Percentiles rank a stretch among this genome's conserved stretches.
These are phyloP conservation scores for Plagiodera versicolora DNA, from an alignment of 2,888 invertebrate genomes.

Conservation along the genomic window DNA sequence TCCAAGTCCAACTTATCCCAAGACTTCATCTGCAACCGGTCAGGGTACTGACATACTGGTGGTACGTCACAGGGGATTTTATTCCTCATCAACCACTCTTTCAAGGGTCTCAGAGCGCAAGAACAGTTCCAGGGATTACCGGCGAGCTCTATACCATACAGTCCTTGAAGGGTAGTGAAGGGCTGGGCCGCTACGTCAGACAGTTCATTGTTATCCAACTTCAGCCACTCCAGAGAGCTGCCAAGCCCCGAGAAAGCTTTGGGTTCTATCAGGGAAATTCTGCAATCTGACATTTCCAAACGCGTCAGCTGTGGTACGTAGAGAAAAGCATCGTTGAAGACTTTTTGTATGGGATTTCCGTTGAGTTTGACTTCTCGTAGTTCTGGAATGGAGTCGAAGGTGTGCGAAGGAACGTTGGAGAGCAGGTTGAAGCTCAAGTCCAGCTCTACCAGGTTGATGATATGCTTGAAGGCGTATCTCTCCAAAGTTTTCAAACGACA, in stretches of 20 bases:
- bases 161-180: slow-evolving; percentile 66
- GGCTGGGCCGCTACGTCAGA: slow-evolving; percentile 67
- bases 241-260: slow-evolving; percentile 75
- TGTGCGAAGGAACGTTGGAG: slow-evolving; percentile 68
- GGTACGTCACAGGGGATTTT: slow-evolving; percentile 75
- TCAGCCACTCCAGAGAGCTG: slow-evolving; percentile 73
- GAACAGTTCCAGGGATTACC: slow-evolving; percentile 84
- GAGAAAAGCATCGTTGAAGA: slow-evolving; percentile 70
- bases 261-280: slow-evolving; percentile 67
- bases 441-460: slow-evolving; percentile 79
- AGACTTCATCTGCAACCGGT: slow-evolving; percentile 63
- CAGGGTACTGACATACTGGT: slow-evolving; percentile 71
- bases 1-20: slow-evolving; percentile 79
- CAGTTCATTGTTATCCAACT: slow-evolving; percentile 74
- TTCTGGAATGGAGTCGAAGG: slow-evolving; percentile 73
- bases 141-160: slow-evolving; percentile 77
- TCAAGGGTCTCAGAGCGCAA: slow-evolving; percentile 71
- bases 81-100: slow-evolving; percentile 77
- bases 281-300: slow-evolving; percentile 74
- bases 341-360: slow-evolving; percentile 73
- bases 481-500: slow-evolving; percentile 72
- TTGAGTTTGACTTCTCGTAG: slow-evolving; percentile 73
- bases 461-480: slow-evolving; percentile 72
- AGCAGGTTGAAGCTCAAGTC: slow-evolving; percentile 77
- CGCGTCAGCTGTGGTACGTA: slow-evolving; percentile 69